These are phyloP conservation scores for Coptodon rendalli DNA, from an alignment of 2,113 vertebrate genomes.

Conservation along the genomic window DNA sequence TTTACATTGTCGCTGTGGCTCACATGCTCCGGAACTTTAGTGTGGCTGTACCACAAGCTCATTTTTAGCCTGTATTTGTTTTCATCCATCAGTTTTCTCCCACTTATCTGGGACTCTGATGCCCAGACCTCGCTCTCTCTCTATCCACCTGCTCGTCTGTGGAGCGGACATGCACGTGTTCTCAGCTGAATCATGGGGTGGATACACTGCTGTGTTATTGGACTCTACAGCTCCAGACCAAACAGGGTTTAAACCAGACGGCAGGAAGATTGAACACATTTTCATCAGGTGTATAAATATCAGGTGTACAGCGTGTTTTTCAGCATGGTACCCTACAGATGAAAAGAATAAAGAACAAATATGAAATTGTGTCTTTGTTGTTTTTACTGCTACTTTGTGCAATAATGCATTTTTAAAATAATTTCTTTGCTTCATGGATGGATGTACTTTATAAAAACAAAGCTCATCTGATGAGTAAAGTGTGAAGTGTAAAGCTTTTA, in stretches of 20 bases:
- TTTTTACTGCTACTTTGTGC: background rate
- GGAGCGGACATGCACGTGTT: background rate
- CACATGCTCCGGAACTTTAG: background rate
- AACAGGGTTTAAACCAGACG: background rate
- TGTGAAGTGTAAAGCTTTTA: background rate
- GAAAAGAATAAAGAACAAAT: background rate
- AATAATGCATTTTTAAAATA: background rate
- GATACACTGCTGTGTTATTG: background rate
- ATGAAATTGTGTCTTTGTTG: background rate
- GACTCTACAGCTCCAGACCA: background rate
- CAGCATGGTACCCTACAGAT: rapidly evolving
- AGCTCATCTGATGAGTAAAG: background rate
- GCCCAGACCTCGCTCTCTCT: background rate
- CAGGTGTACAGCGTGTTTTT: background rate
- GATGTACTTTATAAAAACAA: background rate
- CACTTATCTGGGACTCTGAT: background rate
- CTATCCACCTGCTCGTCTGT: background rate
- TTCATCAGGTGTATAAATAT: background rate
- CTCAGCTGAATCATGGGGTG: rapidly evolving
- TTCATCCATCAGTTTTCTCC: background rate
- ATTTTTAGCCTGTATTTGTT: background rate
- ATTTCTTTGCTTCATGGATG: rapidly evolving
- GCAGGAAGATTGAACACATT: background rate
- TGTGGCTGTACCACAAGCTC: rapidly evolving
- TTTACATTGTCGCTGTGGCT: background rate